Conservation (phyloP, 2,113 vertebrate species). For the Octodon degus region DNA sequence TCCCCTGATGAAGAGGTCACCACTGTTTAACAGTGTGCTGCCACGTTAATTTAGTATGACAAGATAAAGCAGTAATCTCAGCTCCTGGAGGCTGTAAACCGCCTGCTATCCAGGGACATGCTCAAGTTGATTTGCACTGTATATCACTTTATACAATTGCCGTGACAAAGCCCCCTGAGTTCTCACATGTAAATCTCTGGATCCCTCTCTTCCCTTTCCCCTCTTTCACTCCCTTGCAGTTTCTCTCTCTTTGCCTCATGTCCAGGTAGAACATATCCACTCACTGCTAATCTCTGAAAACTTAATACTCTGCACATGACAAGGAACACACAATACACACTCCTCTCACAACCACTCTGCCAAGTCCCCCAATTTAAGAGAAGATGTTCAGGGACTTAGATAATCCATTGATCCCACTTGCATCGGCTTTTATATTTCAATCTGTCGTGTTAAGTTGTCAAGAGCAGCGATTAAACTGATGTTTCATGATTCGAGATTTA, state of each 20-base stretch:
- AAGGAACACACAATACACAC: slow-evolving; percentile 81
- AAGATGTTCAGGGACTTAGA: slow-evolving; percentile 89
- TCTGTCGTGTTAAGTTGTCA: slow-evolving; percentile 89
- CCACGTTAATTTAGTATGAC: slow-evolving; percentile 97
- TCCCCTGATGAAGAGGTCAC: slow-evolving; percentile 96
- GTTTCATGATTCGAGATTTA: slow-evolving; percentile 88
- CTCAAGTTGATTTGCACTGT: slow-evolving; percentile 91
- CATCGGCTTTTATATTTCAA: slow-evolving; percentile 89
- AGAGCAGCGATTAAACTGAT: slow-evolving; percentile 87
- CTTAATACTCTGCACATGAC: slow-evolving; percentile 25
- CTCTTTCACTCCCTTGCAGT: slow-evolving; percentile 84
- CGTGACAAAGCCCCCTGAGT: slow-evolving; percentile 91
- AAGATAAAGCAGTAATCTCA: slow-evolving; percentile 98
- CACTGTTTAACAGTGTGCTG: slow-evolving; percentile 89
- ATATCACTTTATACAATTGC: slow-evolving; percentile 94
- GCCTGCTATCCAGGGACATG: slow-evolving; percentile 89
- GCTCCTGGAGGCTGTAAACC: slow-evolving; percentile 89
- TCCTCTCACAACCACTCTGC: slow-evolving; percentile 67
- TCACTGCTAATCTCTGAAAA: slow-evolving; percentile 65
- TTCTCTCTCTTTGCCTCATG: slow-evolving; percentile 83
- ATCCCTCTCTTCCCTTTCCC: slow-evolving; percentile 78
- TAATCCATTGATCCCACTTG: slow-evolving; percentile 93
- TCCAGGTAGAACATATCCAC: slow-evolving; percentile 77
- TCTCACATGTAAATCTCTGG: slow-evolving; percentile 90
- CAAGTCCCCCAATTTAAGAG: slow-evolving; percentile 77